Evolutionary conservation across 2,888 invertebrate species (phyloP).

Genomic region (Yponomeuta malinellus): DNA sequence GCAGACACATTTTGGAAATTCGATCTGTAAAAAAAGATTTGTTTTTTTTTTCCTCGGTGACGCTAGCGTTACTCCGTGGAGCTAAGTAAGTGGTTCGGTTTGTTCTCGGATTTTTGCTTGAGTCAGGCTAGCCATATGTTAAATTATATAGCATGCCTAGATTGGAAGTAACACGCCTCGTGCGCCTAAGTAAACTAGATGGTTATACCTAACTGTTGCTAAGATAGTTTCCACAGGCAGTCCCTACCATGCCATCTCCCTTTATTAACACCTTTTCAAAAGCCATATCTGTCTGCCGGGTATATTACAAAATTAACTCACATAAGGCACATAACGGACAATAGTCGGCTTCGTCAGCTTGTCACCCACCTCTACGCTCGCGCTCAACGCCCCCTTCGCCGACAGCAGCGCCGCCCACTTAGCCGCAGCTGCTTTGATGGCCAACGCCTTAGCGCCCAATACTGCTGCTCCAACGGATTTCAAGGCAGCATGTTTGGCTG

Average conservation of each 20-base stretch:
- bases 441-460: neutral
- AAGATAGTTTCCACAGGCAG: no score
- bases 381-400: neutral
- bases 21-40: no score
- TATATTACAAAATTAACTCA: neutral
- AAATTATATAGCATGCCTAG: neutral
- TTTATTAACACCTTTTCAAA: no score
- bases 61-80: no score
- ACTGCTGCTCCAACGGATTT: constrained; percentile 13
- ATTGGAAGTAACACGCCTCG: neutral
- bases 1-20: no score
- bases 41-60: no score
- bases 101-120: no score
- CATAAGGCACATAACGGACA: neutral
- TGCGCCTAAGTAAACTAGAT: no score
- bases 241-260: no score
- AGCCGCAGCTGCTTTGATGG: constrained; percentile 14
- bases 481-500: constrained; percentile 18
- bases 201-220: no score
- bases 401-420: constrained; percentile 6
- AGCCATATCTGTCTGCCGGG: neutral
- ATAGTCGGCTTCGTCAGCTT: neutral
- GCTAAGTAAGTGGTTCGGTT: no score
- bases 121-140: no score
- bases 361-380: neutral